phyloP scores from a whole-genome alignment of 2,888 invertebrate species.

The Melanchra persicariae region DNA sequence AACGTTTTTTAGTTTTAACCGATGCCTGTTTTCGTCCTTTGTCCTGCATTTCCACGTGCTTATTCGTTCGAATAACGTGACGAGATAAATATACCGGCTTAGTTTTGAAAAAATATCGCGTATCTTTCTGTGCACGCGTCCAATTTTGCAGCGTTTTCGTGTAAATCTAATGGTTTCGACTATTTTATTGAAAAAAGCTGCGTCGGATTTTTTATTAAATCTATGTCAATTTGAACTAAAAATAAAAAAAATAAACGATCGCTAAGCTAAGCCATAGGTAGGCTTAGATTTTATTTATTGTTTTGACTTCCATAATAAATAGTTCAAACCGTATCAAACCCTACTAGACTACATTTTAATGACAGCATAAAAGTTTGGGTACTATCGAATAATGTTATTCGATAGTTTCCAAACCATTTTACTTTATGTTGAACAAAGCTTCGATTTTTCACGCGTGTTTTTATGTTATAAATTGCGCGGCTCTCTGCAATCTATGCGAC shows the following conservation, averaged over 20 bases:
- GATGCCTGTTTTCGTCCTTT: constrained; percentile 73
- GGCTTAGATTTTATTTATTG: not conserved
- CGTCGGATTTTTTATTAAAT: constrained; percentile 7
- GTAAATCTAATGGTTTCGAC: constrained; percentile 16
- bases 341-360: not conserved
- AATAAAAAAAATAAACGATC: not conserved
- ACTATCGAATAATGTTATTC: no score
- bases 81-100: constrained; percentile 74
- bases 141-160: constrained; percentile 44
- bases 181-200: constrained; percentile 11
- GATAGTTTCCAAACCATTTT: constrained; percentile 12
- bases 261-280: not conserved
- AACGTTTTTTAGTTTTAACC: constrained; percentile 75
- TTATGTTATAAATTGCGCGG: constrained; percentile 71
- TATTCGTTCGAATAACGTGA: constrained; percentile 75
- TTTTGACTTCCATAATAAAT: not conserved
- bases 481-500: constrained; percentile 70
- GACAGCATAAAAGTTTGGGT: not conserved
- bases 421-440: constrained; percentile 14
- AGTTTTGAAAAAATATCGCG: constrained; percentile 62
- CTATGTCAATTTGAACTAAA: constrained; percentile 10
- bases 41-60: constrained; percentile 72
- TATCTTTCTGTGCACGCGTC: constrained; percentile 59
- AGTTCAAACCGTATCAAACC: not conserved
- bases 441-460: constrained; percentile 51